Evolutionary conservation across 2,113 vertebrate genomes (phyloP).

Genomic region (Ammospiza caudacuta): DNA sequence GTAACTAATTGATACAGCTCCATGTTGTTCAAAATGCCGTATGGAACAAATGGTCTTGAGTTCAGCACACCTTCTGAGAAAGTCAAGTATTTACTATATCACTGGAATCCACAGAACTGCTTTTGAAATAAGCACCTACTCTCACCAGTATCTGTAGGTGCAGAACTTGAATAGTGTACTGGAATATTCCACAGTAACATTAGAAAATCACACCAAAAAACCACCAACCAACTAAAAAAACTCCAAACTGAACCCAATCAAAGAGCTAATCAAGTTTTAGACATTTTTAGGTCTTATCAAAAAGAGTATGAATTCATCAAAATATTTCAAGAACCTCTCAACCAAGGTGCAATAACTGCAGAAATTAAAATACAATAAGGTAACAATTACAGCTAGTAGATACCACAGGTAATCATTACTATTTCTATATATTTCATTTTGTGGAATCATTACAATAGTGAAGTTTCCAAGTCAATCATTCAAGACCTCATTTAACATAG

Average conservation of each 20-base stretch:
- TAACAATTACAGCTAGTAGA: background rate
- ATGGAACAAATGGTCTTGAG: rapidly evolving
- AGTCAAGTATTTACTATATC: background rate
- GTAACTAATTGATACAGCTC: background rate
- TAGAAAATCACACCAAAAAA: background rate
- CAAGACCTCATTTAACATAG: background rate
- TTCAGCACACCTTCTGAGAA: background rate
- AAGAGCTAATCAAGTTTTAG: background rate
- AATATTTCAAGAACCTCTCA: background rate
- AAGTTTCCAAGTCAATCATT: background rate
- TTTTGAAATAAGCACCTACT: background rate
- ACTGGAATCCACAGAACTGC: background rate
- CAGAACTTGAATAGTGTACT: rapidly evolving
- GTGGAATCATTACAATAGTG: background rate
- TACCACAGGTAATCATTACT: background rate
- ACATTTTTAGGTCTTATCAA: background rate
- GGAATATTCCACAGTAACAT: background rate
- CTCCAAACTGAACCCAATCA: rapidly evolving
- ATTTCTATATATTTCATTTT: background rate
- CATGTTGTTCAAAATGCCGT: background rate
- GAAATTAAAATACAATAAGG: background rate
- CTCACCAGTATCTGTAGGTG: background rate
- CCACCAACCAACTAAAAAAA: rapidly evolving
- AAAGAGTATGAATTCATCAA: background rate
- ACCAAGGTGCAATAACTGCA: background rate